A percentile compares a stretch with the other conserved stretches of the same genome.
These are phyloP conservation scores for Platanista minor DNA, from an alignment of 2,113 vertebrate genomes.

Conservation along the genomic window DNA sequence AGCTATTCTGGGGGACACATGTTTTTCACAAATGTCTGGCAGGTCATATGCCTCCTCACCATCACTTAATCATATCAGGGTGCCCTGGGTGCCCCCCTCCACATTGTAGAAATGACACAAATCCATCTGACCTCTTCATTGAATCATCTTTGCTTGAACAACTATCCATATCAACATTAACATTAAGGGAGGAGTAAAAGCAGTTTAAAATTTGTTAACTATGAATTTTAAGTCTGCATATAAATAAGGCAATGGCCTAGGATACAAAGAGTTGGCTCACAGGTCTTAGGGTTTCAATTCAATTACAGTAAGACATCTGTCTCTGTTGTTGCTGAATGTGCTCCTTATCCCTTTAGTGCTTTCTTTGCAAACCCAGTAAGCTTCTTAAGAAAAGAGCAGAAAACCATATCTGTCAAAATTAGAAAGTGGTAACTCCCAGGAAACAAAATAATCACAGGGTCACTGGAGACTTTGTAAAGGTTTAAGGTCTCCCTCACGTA, in stretches of 20 bases:
- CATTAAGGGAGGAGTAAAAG: background rate
- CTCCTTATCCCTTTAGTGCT: conserved; percentile 37
- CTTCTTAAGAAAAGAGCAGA: conserved; percentile 51
- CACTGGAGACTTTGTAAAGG: background rate
- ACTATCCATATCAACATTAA: background rate
- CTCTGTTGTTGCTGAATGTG: conserved; percentile 18
- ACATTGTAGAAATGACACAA: background rate
- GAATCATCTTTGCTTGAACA: background rate
- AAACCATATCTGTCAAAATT: conserved; percentile 27
- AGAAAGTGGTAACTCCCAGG: conserved; percentile 13
- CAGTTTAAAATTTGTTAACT: background rate
- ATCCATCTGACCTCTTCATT: background rate
- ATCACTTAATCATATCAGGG: background rate
- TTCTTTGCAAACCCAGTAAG: conserved; percentile 40
- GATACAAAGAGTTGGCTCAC: background rate
- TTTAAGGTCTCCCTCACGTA: background rate
- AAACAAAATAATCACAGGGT: background rate
- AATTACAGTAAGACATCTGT: conserved; percentile 51
- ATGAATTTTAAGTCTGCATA: conserved; percentile 45
- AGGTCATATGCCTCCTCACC: background rate
- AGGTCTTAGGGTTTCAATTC: conserved; percentile 20
- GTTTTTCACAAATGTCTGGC: background rate
- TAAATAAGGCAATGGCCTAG: conserved; percentile 22
- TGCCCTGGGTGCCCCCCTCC: background rate
- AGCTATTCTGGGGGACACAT: background rate